Conservation (phyloP, 2,797 vertebrate genomes). For the Lindbergichthys nudifrons region DNA sequence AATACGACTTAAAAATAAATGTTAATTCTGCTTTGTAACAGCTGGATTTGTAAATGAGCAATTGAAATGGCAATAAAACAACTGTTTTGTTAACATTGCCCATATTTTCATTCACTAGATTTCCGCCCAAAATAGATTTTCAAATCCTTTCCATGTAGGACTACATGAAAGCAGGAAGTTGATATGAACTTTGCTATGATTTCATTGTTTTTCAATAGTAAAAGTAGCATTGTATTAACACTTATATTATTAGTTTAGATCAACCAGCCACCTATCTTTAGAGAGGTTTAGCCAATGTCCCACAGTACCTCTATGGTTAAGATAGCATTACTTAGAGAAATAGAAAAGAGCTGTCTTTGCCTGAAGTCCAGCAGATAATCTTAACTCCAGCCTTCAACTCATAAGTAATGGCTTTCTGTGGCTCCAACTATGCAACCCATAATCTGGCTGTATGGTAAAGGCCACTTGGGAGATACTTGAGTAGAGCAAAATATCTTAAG, state of each 20-base stretch:
- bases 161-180: not conserved
- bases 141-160: not conserved
- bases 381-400: constrained; percentile 66
- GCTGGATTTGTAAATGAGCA: not conserved
- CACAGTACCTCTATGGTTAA: not conserved
- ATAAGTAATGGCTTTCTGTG: constrained; percentile 73
- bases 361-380: constrained; percentile 68
- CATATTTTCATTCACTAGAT: not conserved
- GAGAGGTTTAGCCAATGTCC: not conserved
- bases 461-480: constrained; percentile 63
- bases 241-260: not conserved
- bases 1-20: not conserved
- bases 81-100: too few relatives aligned
- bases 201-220: not conserved
- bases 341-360: constrained; percentile 32
- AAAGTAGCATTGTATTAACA: not conserved
- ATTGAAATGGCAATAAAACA: not conserved
- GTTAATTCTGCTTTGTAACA: not conserved
- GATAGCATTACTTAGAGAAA: not conserved
- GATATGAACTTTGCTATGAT: not conserved
- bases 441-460: constrained; percentile 73
- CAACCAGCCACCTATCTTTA: not conserved
- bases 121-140: not conserved
- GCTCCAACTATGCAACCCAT: constrained; percentile 67
- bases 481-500: constrained; percentile 39